A percentile compares a stretch with the other conserved stretches of the same genome.
Conservation (phyloP, 1,140 invertebrate species). For the Rhysida immarginata region DNA sequence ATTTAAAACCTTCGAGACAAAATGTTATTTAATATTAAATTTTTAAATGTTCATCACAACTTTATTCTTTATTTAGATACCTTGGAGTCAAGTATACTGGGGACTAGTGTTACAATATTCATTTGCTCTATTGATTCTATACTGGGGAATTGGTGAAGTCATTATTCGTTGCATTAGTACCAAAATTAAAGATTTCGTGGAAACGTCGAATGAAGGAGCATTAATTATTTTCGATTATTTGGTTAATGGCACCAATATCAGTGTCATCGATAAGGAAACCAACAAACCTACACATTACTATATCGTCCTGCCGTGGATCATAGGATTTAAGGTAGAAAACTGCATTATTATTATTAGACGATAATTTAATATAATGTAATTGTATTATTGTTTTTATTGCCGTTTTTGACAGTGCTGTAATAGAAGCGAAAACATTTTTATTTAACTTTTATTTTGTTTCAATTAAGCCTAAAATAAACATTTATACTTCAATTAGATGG, state of each 20-base stretch:
- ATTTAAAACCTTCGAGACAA: too few species aligned
- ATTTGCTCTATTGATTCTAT: conserved; percentile 70
- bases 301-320: not conserved
- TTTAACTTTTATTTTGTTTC: too few species aligned
- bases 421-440: too few species aligned
- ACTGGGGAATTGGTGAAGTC: conserved; percentile 57
- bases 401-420: too few species aligned
- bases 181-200: conserved; percentile 52
- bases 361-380: too few species aligned
- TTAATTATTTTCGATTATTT: conserved; percentile 71
- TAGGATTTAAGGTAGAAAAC: not conserved
- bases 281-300: too few species aligned
- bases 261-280: not conserved
- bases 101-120: conserved; percentile 71
- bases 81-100: conserved; percentile 62
- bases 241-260: conserved; percentile 28
- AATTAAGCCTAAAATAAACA: too few species aligned
- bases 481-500: too few species aligned
- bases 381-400: too few species aligned
- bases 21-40: too few species aligned
- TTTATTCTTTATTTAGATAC: conserved; percentile 39
- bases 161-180: conserved; percentile 66
- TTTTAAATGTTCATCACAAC: too few species aligned
- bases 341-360: not conserved
- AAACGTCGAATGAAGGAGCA: conserved; percentile 58